These are phyloP conservation scores for Bombus balteatus DNA, from an alignment of 1,140 invertebrate genomes.

Conservation along the genomic window DNA sequence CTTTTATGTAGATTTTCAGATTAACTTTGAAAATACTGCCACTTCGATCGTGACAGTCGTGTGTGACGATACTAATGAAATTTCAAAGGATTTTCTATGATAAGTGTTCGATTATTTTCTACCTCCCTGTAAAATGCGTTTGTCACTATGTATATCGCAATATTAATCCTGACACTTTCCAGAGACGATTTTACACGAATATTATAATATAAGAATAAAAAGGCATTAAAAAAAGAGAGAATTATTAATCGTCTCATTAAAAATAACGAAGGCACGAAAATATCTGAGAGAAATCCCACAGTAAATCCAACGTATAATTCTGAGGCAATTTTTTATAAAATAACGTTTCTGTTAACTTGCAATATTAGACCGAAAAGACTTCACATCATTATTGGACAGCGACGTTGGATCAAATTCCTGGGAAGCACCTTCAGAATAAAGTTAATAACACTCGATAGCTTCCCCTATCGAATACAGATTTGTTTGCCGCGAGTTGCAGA, in stretches of 20 bases:
- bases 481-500: constrained; percentile 15
- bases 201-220: neutral
- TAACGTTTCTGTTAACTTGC: neutral
- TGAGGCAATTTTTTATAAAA: neutral
- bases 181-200: neutral
- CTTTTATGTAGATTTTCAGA: too few relatives aligned
- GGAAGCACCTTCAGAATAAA: neutral
- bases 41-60: too few relatives aligned
- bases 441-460: constrained; percentile 39
- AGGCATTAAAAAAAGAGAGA: neutral
- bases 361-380: too few relatives aligned
- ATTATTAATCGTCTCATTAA: neutral
- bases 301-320: neutral
- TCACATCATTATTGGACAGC: neutral
- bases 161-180: too few relatives aligned
- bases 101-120: too few relatives aligned
- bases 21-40: too few relatives aligned
- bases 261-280: neutral
- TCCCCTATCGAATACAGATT: constrained; percentile 23
- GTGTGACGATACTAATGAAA: too few relatives aligned
- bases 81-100: too few relatives aligned
- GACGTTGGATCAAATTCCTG: neutral
- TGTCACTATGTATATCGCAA: too few relatives aligned
- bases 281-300: neutral
- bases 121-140: too few relatives aligned